A percentile compares a stretch with the other conserved stretches of the same genome.
These are phyloP conservation scores for Enteromius paludinosus DNA, from an alignment of 2,797 vertebrate species.

Conservation along the genomic window DNA sequence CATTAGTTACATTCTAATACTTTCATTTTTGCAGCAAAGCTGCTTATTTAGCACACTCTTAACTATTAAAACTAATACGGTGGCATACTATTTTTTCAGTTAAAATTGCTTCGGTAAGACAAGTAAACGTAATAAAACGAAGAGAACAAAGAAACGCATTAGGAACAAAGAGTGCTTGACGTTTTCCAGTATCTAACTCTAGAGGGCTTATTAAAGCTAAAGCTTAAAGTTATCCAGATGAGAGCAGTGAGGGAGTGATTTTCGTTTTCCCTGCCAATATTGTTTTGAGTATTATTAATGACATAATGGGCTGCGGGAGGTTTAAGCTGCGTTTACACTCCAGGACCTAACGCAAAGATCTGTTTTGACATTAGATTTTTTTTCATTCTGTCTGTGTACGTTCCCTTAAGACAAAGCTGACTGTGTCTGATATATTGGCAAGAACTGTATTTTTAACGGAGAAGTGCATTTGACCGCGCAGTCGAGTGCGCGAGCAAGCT, in stretches of 20 bases:
- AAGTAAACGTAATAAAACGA: constrained; percentile 8
- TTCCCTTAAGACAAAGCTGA: constrained; percentile 5
- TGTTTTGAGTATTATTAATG: background rate
- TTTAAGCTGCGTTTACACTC: background rate
- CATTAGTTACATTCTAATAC: background rate
- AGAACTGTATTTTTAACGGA: background rate
- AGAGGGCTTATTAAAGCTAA: constrained; percentile 8
- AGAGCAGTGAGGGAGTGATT: constrained; percentile 12
- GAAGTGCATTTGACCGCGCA: constrained; percentile 5
- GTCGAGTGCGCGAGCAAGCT: background rate
- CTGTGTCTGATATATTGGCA: background rate
- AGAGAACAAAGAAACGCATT: constrained; percentile 21
- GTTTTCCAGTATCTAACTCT: constrained; percentile 26
- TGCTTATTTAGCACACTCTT: background rate
- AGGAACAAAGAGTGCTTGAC: constrained; percentile 28
- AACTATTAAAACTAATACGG: background rate
- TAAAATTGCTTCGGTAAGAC: background rate
- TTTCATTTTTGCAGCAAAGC: background rate
- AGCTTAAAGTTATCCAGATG: constrained; percentile 5
- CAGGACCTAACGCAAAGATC: background rate
- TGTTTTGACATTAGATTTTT: constrained; percentile 1
- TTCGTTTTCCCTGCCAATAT: background rate
- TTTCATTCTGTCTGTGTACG: background rate
- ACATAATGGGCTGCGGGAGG: background rate
- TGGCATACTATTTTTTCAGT: background rate